phyloP scores from a whole-genome alignment of 1,140 invertebrate genomes.

The Brachionus paranguensis region DNA sequence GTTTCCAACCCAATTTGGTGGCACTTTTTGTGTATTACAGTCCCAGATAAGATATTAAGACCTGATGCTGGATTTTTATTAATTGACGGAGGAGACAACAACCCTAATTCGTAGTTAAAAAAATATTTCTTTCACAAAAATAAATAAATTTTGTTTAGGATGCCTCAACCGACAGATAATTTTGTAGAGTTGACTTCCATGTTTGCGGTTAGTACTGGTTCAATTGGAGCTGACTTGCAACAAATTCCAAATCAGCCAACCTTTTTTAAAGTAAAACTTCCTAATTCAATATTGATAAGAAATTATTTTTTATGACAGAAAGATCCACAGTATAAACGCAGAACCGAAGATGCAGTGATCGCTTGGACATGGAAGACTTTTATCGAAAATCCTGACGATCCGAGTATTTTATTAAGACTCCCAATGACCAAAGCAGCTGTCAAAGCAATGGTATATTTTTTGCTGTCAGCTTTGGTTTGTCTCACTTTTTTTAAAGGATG shows the following conservation, averaged over 20 bases:
- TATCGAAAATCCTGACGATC: constrained; percentile 41
- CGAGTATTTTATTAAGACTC: constrained; percentile 42
- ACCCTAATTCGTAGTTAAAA: constrained; percentile 16
- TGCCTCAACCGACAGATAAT: constrained; percentile 44
- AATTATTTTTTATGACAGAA: constrained; percentile 41
- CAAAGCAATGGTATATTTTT: constrained; percentile 43
- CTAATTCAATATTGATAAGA: neutral
- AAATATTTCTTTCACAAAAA: neutral
- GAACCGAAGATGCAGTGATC: constrained; percentile 46
- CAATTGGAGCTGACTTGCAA: constrained; percentile 45
- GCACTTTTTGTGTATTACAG: constrained; percentile 46
- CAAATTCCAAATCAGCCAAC: constrained; percentile 49
- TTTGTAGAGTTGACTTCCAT: constrained; percentile 45
- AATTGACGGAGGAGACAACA: constrained; percentile 48
- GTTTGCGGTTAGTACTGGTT: constrained; percentile 44
- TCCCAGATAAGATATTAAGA: constrained; percentile 45
- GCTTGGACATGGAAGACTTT: constrained; percentile 50
- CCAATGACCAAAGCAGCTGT: constrained; percentile 50
- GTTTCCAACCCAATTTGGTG: constrained; percentile 47
- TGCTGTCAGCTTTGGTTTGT: neutral
- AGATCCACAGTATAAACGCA: constrained; percentile 44
- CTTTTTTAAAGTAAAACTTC: constrained; percentile 43
- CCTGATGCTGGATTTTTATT: constrained; percentile 45
- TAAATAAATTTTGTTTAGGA: constrained; percentile 19
- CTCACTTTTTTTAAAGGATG: neutral